These are phyloP conservation scores for Myotis davidii DNA, from an alignment of 2,113 vertebrate genomes.

Conservation along the genomic window DNA sequence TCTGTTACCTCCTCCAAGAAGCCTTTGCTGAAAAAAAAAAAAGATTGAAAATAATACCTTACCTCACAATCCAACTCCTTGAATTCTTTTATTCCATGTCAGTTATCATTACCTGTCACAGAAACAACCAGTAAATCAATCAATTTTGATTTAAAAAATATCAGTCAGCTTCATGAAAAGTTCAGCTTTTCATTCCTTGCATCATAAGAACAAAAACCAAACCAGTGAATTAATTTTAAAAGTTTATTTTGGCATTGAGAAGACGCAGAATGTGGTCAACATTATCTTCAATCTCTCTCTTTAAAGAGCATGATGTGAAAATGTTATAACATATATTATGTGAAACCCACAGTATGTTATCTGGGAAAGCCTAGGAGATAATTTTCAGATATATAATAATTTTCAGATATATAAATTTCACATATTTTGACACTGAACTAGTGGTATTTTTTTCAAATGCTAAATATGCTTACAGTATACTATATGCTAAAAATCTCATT, in stretches of 20 bases:
- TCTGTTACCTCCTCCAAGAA: background rate
- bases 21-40: background rate
- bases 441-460: background rate
- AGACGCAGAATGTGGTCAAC: background rate
- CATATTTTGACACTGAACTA: background rate
- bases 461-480: background rate
- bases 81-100: background rate
- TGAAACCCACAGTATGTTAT: background rate
- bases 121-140: background rate
- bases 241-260: background rate
- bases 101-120: background rate
- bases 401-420: background rate
- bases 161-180: background rate
- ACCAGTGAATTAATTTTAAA: background rate
- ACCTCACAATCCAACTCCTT: background rate
- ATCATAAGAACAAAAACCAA: background rate
- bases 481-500: background rate
- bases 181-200: background rate
- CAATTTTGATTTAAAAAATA: background rate
- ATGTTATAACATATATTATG: background rate
- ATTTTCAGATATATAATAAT: background rate
- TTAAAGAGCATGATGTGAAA: background rate
- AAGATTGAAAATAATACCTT: background rate
- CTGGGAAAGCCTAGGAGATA: background rate
- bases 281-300: background rate